A percentile compares a stretch with the other conserved stretches of the same genome.
Conservation (phyloP, 2,113 vertebrate species). For the Mormyrus iriodes region DNA sequence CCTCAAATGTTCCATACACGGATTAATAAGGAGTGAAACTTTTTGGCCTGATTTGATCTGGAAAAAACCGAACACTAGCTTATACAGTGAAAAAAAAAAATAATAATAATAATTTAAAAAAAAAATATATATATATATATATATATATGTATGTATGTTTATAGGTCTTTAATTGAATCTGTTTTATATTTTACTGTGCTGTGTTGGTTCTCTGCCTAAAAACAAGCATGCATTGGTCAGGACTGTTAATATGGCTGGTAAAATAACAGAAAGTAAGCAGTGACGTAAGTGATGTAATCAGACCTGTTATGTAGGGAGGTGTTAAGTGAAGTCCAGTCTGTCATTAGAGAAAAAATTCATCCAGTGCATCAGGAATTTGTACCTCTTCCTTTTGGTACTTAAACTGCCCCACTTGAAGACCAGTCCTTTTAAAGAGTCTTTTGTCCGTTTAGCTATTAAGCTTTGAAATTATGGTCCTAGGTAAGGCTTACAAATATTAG, state of each 20-base stretch:
- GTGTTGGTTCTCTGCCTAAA: not conserved
- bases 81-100: not conserved
- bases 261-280: not conserved
- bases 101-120: too few species aligned
- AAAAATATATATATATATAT: too few species aligned
- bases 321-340: not conserved
- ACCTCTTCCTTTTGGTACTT: not conserved
- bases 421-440: not conserved
- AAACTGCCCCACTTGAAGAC: not conserved
- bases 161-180: not conserved
- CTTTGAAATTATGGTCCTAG: not conserved
- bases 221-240: too few species aligned
- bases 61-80: not conserved
- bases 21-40: not conserved
- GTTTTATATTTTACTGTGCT: not conserved
- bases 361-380: not conserved
- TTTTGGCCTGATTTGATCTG: not conserved
- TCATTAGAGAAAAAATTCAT: not conserved
- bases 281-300: not conserved
- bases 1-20: not conserved
- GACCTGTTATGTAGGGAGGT: not conserved
- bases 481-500: not conserved
- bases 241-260: not conserved
- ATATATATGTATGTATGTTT: too few species aligned
- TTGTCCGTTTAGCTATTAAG: not conserved